phyloP scores from a whole-genome alignment of 1,140 invertebrate genomes.

The Zaprionus gabonicus region DNA sequence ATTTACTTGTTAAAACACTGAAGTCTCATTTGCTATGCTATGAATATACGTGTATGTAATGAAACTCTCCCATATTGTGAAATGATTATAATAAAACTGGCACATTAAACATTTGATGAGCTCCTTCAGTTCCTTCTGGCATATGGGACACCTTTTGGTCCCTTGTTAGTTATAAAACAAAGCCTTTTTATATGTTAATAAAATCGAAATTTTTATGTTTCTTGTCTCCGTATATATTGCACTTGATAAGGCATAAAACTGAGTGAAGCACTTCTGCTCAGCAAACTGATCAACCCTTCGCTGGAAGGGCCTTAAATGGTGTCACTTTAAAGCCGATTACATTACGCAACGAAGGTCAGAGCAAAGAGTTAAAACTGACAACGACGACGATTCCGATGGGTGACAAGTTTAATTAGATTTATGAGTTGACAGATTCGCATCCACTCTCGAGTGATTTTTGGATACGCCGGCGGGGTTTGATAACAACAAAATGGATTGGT shows the following conservation, averaged over 20 bases:
- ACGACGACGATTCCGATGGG: constrained; percentile 41
- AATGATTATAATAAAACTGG: neutral
- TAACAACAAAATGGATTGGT: neutral
- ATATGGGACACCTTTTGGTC: no score
- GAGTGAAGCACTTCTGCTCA: neutral
- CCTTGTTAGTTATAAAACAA: neutral
- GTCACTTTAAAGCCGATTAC: constrained; percentile 71
- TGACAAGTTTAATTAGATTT: constrained; percentile 79
- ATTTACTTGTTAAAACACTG: no score
- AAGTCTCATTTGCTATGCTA: no score
- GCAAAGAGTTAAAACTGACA: constrained; percentile 15
- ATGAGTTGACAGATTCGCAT: constrained; percentile 61
- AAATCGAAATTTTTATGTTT: neutral
- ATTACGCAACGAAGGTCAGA: neutral
- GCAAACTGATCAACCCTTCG: neutral
- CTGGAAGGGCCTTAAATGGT: constrained; percentile 14
- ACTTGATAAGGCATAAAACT: neutral
- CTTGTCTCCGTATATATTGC: no score
- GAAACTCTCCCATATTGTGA: no score
- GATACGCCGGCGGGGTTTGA: no score
- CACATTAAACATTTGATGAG: neutral
- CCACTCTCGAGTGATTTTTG: neutral
- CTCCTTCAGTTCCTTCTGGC: neutral
- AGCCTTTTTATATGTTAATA: neutral
- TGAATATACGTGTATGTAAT: no score